Percentiles rank a stretch among this genome's conserved stretches.
phyloP scores from a whole-genome alignment of 2,113 vertebrate genomes.

The Eclectus roratus region DNA sequence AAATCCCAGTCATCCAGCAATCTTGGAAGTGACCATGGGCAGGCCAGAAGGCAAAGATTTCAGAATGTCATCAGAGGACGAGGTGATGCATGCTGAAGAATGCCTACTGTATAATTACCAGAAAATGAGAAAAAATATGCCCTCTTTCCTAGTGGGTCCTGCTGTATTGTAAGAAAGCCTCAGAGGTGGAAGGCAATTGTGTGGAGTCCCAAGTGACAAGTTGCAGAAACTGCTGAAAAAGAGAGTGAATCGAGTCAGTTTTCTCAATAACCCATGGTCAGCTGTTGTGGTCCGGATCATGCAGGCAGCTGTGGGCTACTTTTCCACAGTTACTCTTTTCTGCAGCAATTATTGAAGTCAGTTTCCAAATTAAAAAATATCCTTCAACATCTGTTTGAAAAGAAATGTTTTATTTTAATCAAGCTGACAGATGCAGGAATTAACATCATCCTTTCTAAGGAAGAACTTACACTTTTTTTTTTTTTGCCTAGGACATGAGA shows the following conservation, averaged over 20 bases:
- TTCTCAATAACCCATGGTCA: neutral
- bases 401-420: neutral
- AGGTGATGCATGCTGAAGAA: neutral
- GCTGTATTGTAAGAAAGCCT: neutral
- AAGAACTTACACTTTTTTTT: neutral
- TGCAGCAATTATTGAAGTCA: neutral
- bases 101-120: neutral
- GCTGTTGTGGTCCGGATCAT: neutral
- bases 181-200: neutral
- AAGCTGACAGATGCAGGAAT: neutral
- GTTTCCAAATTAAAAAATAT: neutral
- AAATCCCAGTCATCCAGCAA: neutral
- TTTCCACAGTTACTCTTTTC: neutral
- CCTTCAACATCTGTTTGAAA: neutral
- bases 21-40: neutral
- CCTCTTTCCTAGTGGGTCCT: neutral
- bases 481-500: neutral
- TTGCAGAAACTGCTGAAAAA: neutral
- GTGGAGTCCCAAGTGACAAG: neutral
- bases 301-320: neutral
- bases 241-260: neutral
- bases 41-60: neutral
- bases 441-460: neutral
- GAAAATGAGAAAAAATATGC: neutral
- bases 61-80: neutral